Base-by-base conservation (phyloP, 2,888 invertebrate genomes). In the Eupeodes latifasciatus region DNA sequence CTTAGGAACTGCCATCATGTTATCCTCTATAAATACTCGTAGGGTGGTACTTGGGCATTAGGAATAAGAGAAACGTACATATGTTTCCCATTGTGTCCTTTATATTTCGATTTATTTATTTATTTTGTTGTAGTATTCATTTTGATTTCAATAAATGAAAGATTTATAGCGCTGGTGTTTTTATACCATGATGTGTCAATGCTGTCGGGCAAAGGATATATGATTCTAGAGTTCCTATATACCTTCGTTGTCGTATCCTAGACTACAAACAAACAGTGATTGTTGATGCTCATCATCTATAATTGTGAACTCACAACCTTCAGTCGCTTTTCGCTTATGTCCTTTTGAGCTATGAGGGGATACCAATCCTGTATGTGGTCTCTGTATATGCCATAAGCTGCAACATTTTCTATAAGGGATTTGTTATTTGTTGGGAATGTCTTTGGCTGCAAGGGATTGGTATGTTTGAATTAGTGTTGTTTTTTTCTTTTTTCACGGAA, bases 71-170 rank as follows among this genome's bases (percentile, higher is more conserved):
- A 76, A 83, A 78, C 75, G 51, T 76, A 87, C 87, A 87, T 87
- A 84, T 87, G 87, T 84, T 80, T 72, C 59, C 49, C 55, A 80
- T 84, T 76, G 72, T 87, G 84, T 87, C 80, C 83, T 61, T 72
- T 72, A 59, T 44, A 27, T 47, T 57, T 72, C 40, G 55, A 57
- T 59, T 44, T 72, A 55, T 79, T 74, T 75, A 61, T 64, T 55
- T 47, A 34, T 59, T 59, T 76, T 51, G 3, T 76, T 55, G 34
- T 14, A 61, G 49, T 66, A 44, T 64, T 19, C 47, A 62, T 77
- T 87, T 84, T 80, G 87, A 87, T 87, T 87, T 87, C 84, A 87
- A 87, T 84, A 87, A 87, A 87, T 87, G 84, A 84, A 87, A 87
- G 87, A 87, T 87, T 87, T 87, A 87, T 84, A 62, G 55, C 55